Evolutionary conservation across 2,113 vertebrate genomes (phyloP).

Genomic region (Percopsis transmontana): DNA sequence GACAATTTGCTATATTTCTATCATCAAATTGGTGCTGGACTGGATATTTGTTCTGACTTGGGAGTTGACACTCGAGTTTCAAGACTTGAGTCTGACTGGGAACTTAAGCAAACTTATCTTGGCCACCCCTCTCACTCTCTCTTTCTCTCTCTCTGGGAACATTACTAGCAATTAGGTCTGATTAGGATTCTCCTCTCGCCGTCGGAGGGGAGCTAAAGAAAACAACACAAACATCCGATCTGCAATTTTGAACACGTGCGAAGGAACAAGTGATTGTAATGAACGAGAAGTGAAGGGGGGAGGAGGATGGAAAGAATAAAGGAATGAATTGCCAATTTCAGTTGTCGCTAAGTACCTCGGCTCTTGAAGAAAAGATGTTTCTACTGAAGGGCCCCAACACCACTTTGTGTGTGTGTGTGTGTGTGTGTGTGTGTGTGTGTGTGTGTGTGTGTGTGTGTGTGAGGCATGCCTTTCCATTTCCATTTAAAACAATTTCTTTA

Average conservation of each 20-base stretch:
- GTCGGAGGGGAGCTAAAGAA: conserved; percentile 18
- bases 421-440: conserved; percentile 1
- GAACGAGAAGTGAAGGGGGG: conserved; percentile 39
- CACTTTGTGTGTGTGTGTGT: conserved; percentile 9
- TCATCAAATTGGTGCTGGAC: too few species aligned
- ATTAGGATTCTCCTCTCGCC: conserved; percentile 59
- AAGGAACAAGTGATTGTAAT: conserved; percentile 66
- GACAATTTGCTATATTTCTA: too few species aligned
- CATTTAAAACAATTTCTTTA: not conserved
- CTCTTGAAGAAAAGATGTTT: conserved; percentile 66
- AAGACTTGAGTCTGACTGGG: too few species aligned
- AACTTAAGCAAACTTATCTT: too few species aligned
- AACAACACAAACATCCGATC: conserved; percentile 36
- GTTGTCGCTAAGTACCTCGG: conserved; percentile 58
- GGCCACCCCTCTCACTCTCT: not conserved
- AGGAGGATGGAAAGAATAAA: conserved; percentile 10
- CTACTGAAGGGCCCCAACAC: conserved; percentile 38
- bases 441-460: not conserved
- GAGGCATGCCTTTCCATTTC: too few species aligned
- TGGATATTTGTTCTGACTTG: not conserved
- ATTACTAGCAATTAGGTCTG: conserved; percentile 61
- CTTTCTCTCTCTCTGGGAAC: conserved; percentile 24
- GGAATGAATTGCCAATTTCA: conserved; percentile 66
- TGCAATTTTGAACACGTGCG: conserved; percentile 64
- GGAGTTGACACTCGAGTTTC: too few species aligned